Conservation (phyloP, 35 echinoderm and acorn worm species). For the Lytechinus variegatus region DNA sequence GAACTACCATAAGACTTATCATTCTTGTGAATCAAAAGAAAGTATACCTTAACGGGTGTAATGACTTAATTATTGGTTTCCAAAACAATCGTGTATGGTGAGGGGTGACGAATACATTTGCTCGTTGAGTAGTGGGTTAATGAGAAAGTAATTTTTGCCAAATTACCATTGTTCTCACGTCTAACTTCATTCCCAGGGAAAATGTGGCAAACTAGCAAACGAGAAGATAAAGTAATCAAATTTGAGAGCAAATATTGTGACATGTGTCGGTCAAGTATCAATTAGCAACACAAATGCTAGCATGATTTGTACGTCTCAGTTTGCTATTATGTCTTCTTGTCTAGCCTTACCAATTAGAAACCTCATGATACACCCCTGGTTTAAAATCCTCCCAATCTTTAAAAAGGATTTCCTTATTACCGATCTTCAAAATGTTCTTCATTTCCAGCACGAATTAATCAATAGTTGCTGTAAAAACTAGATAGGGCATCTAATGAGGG, state of each 20-base stretch:
- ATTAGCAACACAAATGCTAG: not conserved
- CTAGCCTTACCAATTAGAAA: no score
- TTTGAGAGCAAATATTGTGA: not conserved
- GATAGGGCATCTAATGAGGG: no score
- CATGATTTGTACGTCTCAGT: not conserved
- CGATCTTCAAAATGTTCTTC: no score
- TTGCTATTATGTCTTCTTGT: not conserved
- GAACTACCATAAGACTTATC: not conserved
- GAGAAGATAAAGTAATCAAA: conserved; percentile 6
- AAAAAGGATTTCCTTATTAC: no score
- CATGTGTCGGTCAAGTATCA: conserved; percentile 11
- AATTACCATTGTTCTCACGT: not conserved
- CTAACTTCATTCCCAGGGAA: not conserved
- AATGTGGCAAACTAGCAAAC: conserved; percentile 1
- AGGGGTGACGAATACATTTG: not conserved
- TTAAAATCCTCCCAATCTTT: no score
- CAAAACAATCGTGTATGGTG: not conserved
- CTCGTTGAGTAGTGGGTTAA: not conserved
- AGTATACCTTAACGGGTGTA: not conserved
- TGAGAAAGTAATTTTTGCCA: not conserved
- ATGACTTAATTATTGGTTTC: not conserved
- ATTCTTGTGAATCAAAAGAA: not conserved
- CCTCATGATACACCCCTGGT: not conserved
- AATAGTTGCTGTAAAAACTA: no score
- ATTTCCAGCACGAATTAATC: no score